Evolutionary conservation across 1,140 invertebrate species (phyloP), one percentile per base, ranked within the genome.

Genomic region (Dendroctonus valens): DNA sequence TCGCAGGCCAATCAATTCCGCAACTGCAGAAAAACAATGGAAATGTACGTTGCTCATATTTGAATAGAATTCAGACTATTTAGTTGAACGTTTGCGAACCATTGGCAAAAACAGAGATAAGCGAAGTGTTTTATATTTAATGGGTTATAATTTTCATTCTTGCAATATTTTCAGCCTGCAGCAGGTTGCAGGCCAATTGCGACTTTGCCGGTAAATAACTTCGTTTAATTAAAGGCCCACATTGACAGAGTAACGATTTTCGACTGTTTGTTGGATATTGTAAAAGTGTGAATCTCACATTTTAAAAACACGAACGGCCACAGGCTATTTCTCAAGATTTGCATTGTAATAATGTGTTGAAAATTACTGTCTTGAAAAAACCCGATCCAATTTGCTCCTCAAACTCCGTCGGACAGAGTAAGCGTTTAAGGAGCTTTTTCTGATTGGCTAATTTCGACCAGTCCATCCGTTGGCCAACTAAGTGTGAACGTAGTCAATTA

Each of bases 301-400:
- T 12, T 40, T 11, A 5, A 40, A n/a, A 39, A 11, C 12, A 40
- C 12, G 41, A 12, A 11, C 12, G 41, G 12, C 12, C 38, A 26
- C 44, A 6, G 41, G 41, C 55, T 42, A 9, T 12, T 58, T 58
- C 41, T 5, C 5, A 8, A 44, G 44, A 58, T 58, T 58, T 44
- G 14, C 39, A 41, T 58, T 9, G n/a, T 42, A 58, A 58, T 41
- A 58, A 58, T 40, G 55, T 58, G 55, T 11, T n/a, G 41, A 58
- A 58, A 58, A 58, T 58, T 58, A 42, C 41, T n/a, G 55, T 38
- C 52, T 54, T 54, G 7, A 50, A 54, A 54, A 54, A 54, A 8
- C 7, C 52, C 15, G 52, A 14, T 54, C 52, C 39, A 54, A 54
- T 39, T 54, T 40, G 38, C 26, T 39, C 40, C 40, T 54, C 52